Conservation (phyloP, 2,888 invertebrate genomes). For the Heliconius hortense region DNA sequence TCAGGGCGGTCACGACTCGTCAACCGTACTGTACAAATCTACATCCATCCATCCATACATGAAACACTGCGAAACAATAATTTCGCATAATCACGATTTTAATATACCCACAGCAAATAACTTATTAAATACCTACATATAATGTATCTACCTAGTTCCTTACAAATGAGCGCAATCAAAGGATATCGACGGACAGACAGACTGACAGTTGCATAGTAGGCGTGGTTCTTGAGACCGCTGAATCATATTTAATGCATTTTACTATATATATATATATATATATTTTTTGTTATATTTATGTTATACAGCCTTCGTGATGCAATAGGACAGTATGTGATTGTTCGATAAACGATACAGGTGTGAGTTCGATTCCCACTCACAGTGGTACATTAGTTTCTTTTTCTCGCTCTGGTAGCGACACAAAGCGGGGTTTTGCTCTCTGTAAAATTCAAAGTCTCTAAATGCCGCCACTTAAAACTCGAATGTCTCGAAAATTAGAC, state of each 20-base stretch:
- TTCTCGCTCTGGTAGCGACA: too few species aligned
- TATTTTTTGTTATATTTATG: not conserved
- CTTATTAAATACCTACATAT: slow-evolving; percentile 1
- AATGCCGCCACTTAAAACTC: too few species aligned
- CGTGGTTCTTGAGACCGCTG: slow-evolving; percentile 17
- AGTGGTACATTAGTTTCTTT: too few species aligned
- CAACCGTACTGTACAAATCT: too few species aligned
- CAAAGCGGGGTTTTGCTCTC: too few species aligned
- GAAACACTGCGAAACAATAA: not conserved
- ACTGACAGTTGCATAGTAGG: slow-evolving; percentile 36
- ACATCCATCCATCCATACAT: too few species aligned
- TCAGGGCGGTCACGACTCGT: too few species aligned
- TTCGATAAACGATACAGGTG: too few species aligned
- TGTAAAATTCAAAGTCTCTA: too few species aligned
- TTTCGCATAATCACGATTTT: slow-evolving; percentile 6
- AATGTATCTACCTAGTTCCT: not conserved
- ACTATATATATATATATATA: not conserved
- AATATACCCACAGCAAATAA: not conserved
- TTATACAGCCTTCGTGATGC: too few species aligned
- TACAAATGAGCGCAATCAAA: slow-evolving; percentile 9
- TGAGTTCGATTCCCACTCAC: too few species aligned
- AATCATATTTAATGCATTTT: slow-evolving; percentile 14
- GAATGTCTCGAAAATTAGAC: not conserved
- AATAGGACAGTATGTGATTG: too few species aligned
- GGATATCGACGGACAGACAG: slow-evolving; percentile 21